Conservation (phyloP, 2,888 invertebrate species). For the Esperia sulphurella region DNA sequence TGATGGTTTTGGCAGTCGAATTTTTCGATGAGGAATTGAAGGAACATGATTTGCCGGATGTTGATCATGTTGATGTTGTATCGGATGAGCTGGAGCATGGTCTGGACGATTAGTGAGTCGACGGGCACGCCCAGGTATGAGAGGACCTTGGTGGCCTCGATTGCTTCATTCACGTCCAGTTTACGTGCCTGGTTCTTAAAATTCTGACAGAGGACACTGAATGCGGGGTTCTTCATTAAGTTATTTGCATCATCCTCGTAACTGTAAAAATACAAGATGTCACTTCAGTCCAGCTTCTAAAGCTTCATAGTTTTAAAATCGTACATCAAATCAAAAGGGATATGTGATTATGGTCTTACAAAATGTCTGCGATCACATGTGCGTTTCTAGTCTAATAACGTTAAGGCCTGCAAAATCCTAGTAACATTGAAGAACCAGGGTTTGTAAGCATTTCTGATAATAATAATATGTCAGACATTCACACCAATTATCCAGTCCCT, state of each 20-base stretch:
- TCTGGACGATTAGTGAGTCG: conserved; percentile 79
- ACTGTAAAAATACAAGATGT: conserved; percentile 27
- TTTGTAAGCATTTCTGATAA: too few relatives aligned
- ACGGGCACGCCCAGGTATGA: conserved; percentile 78
- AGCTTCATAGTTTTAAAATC: too few relatives aligned
- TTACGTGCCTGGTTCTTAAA: conserved; percentile 75
- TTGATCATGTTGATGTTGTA: conserved; percentile 80
- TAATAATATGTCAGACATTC: too few relatives aligned
- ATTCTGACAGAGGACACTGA: conserved; percentile 78
- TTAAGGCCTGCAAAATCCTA: too few relatives aligned
- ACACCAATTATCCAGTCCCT: too few relatives aligned
- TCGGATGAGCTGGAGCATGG: conserved; percentile 81
- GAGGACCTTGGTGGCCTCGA: conserved; percentile 80
- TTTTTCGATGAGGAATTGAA: conserved; percentile 78
- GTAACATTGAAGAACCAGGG: too few relatives aligned
- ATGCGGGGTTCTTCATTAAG: conserved; percentile 75
- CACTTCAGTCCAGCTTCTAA: too few relatives aligned
- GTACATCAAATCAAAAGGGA: too few relatives aligned
- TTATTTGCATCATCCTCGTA: conserved; percentile 47
- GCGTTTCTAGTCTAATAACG: too few relatives aligned
- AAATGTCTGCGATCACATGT: too few relatives aligned
- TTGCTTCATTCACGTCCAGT: conserved; percentile 72
- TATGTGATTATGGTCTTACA: too few relatives aligned
- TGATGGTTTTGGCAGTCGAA: conserved; percentile 75
- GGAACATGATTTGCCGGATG: conserved; percentile 80